Conservation (phyloP, 2,797 vertebrate genomes). For the Bufotes viridis region DNA sequence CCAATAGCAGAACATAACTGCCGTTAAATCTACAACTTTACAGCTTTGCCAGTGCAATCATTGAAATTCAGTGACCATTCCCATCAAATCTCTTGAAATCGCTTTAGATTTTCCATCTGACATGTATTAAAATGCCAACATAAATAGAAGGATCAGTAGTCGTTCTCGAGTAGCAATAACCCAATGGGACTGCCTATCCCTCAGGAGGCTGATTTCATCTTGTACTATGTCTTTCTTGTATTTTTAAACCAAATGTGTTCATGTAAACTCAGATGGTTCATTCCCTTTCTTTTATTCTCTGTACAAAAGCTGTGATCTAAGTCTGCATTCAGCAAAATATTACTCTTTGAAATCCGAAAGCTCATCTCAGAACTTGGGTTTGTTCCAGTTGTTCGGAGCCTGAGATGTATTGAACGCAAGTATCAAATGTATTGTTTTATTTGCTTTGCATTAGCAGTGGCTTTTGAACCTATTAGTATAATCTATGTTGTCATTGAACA, state of each 20-base stretch:
- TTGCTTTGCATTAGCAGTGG: not conserved
- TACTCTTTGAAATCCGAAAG: slow-evolving; percentile 23
- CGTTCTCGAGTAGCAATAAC: not conserved
- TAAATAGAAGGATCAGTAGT: slow-evolving; percentile 12
- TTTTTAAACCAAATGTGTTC: slow-evolving; percentile 25
- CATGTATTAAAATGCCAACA: slow-evolving; percentile 10
- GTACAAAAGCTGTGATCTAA: slow-evolving; percentile 8
- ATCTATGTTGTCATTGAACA: not conserved
- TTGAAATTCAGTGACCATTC: slow-evolving; percentile 16
- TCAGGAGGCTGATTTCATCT: not conserved
- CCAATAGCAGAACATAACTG: not conserved
- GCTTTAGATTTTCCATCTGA: not conserved
- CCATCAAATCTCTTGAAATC: not conserved
- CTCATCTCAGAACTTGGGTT: slow-evolving; percentile 19
- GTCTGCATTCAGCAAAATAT: not conserved
- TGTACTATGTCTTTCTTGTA: not conserved
- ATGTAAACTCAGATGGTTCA: slow-evolving; percentile 4
- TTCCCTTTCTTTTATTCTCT: slow-evolving; percentile 20
- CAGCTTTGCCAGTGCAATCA: not conserved
- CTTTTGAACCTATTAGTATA: not conserved
- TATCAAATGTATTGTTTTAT: slow-evolving; percentile 24
- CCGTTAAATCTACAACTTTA: not conserved
- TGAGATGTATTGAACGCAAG: slow-evolving; percentile 8
- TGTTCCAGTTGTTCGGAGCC: not conserved
- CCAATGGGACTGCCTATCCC: not conserved